Percentiles rank a stretch among this genome's conserved stretches.
Conservation (phyloP, 1,140 invertebrate species). For the Anthonomus grandis region DNA sequence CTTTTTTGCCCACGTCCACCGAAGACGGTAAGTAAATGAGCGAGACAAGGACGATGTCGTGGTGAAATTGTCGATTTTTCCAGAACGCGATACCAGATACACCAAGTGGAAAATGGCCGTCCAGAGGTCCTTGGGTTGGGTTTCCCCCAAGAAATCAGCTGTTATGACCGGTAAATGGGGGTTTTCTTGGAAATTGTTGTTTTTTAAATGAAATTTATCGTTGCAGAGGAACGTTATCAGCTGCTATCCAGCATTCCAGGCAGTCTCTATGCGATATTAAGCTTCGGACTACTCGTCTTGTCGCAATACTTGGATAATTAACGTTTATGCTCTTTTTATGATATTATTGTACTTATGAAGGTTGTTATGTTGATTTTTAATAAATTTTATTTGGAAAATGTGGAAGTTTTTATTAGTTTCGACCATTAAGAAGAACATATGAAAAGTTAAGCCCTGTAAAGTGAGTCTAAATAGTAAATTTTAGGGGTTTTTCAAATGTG, state of each 20-base stretch:
- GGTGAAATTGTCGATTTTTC: constrained; percentile 34
- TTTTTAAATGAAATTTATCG: constrained; percentile 36
- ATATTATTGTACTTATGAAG: background rate
- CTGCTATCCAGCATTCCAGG: constrained; percentile 69
- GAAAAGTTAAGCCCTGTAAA: no score
- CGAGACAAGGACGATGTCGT: background rate
- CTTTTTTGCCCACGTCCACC: constrained; percentile 74
- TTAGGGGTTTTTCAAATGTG: no score
- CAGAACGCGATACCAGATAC: constrained; percentile 78
- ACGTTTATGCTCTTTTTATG: no score
- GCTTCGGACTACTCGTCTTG: constrained; percentile 60
- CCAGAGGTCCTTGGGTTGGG: constrained; percentile 83
- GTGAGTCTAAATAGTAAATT: no score
- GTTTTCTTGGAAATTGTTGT: constrained; percentile 11
- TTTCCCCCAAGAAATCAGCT: constrained; percentile 64
- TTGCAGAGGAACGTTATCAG: constrained; percentile 69
- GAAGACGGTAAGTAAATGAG: constrained; percentile 58
- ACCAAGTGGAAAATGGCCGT: constrained; percentile 92
- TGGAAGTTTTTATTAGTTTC: background rate
- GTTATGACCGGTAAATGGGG: constrained; percentile 65
- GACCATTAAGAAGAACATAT: no score
- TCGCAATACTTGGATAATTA: constrained; percentile 42
- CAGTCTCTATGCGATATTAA: constrained; percentile 62
- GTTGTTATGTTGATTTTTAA: background rate
- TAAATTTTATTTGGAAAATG: background rate